Conservation (phyloP, 2,797 vertebrate species). For the Centroberyx gerrardi region DNA sequence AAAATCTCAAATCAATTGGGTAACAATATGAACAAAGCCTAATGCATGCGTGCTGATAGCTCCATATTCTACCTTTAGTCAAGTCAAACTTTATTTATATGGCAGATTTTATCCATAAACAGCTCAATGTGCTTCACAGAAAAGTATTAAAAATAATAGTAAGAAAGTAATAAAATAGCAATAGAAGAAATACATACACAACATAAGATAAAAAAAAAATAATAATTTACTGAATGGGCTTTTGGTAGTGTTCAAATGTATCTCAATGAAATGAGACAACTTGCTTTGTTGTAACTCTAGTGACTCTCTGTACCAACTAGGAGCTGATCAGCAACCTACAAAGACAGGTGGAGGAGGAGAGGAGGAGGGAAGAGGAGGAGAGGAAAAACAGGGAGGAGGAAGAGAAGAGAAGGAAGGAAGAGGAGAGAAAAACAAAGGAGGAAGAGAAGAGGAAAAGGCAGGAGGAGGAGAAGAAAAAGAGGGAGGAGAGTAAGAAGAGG, state of each 20-base stretch:
- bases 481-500: slow-evolving; percentile 71
- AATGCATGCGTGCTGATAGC: too few relatives aligned
- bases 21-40: too few relatives aligned
- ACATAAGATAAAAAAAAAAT: too few relatives aligned
- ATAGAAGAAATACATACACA: too few relatives aligned
- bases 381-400: slow-evolving; percentile 69
- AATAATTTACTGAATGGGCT: too few relatives aligned
- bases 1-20: too few relatives aligned
- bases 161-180: too few relatives aligned
- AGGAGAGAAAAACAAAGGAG: slow-evolving; percentile 68
- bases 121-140: too few relatives aligned
- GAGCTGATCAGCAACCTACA: slow-evolving; percentile 85
- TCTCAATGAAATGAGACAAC: background rate
- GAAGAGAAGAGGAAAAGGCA: slow-evolving; percentile 74
- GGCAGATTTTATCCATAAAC: too few relatives aligned
- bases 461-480: slow-evolving; percentile 59
- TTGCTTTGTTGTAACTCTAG: background rate
- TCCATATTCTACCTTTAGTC: too few relatives aligned
- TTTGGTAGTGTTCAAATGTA: background rate
- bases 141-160: too few relatives aligned
- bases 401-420: slow-evolving; percentile 63
- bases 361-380: slow-evolving; percentile 78
- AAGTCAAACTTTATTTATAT: too few relatives aligned
- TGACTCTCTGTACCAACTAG: slow-evolving; percentile 71
- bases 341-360: slow-evolving; percentile 87